Conservation (phyloP, 2,113 vertebrate species). For the Isurus oxyrinchus region DNA sequence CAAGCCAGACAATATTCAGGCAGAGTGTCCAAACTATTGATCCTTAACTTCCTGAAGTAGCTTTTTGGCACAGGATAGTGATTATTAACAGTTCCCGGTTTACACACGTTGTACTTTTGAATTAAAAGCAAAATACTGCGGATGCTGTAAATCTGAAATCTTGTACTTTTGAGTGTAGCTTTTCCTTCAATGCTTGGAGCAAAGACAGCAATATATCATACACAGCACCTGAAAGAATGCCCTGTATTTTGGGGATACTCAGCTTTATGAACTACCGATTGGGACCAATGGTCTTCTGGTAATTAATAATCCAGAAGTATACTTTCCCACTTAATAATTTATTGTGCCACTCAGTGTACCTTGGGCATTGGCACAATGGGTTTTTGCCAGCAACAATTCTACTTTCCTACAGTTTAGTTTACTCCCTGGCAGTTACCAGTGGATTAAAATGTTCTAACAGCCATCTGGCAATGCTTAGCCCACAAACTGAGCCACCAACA, state of each 20-base stretch:
- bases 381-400: neutral
- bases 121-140: too few species aligned
- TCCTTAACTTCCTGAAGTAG: neutral
- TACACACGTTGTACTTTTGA: neutral
- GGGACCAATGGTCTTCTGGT: neutral
- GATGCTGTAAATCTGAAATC: too few species aligned
- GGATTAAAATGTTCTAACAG: constrained; percentile 3
- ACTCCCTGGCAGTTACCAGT: neutral
- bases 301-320: neutral
- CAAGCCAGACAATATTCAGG: neutral
- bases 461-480: neutral
- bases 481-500: neutral
- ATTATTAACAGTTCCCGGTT: constrained; percentile 17
- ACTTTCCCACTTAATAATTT: neutral
- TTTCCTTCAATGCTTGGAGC: neutral
- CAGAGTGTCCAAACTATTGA: neutral
- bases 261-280: neutral
- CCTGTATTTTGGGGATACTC: neutral
- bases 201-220: neutral
- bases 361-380: neutral
- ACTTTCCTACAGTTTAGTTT: constrained; percentile 12
- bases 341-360: neutral
- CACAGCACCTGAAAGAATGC: neutral
- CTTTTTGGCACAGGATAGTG: neutral
- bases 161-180: neutral